These are phyloP conservation scores for zebrafish (Danio rerio) DNA, from an alignment of 2,113 vertebrate genomes.

Conservation along the genomic window DNA sequence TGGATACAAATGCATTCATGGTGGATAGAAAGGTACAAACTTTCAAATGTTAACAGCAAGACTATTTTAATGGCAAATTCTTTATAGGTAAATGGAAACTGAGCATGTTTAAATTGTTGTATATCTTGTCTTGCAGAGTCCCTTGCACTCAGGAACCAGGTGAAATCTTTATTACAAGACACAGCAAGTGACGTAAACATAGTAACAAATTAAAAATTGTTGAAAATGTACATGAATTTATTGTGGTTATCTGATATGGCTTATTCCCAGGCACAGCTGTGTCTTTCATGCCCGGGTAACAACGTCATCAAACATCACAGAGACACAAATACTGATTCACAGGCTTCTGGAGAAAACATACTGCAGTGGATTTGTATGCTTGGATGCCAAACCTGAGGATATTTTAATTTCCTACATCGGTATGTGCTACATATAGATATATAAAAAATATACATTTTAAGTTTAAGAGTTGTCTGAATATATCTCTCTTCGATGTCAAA, in stretches of 20 bases:
- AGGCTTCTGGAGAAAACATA: constrained; percentile 58
- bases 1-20: background rate
- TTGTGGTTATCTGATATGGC: background rate
- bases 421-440: constrained; percentile 48
- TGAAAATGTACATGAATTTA: background rate
- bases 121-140: background rate
- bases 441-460: too few relatives aligned
- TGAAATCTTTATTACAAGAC: background rate
- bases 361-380: constrained; percentile 36
- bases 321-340: constrained; percentile 62
- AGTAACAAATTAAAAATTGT: background rate
- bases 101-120: background rate
- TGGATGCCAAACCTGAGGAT: constrained; percentile 50
- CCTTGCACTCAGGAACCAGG: background rate
- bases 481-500: constrained; percentile 63
- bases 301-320: constrained; percentile 47
- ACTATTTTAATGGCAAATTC: too few relatives aligned
- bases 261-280: constrained; percentile 65
- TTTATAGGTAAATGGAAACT: background rate
- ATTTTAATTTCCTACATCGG: constrained; percentile 72
- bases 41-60: background rate
- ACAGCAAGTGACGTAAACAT: background rate
- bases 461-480: background rate
- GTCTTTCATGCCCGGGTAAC: constrained; percentile 71
- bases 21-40: background rate